Percentiles rank a stretch among this genome's conserved stretches.
phyloP scores from a whole-genome alignment of 1,140 invertebrate species.

The Eumeta japonica region DNA sequence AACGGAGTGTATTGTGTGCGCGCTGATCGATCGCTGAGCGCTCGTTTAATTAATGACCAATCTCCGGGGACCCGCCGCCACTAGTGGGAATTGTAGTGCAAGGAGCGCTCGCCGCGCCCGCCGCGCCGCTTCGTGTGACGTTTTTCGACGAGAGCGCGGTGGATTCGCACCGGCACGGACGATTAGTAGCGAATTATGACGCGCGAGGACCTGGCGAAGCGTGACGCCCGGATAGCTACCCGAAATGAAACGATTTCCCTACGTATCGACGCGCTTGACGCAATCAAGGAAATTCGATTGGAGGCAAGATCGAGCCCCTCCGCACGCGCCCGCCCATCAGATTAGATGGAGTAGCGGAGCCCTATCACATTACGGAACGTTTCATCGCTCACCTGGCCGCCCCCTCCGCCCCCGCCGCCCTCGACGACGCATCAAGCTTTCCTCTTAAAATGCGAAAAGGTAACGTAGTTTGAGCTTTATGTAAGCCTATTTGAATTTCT shows the following conservation, averaged over 20 bases:
- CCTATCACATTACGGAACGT: slow-evolving; percentile 11
- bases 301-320: slow-evolving; percentile 19
- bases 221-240: neutral
- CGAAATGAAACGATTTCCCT: slow-evolving; percentile 16
- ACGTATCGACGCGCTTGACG: slow-evolving; percentile 14
- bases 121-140: no score
- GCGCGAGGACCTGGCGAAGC: neutral
- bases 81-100: no score
- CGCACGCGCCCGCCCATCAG: slow-evolving; percentile 7
- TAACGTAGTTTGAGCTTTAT: no score
- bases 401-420: no score
- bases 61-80: slow-evolving; percentile 46
- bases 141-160: no score
- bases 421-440: no score
- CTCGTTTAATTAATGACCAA: slow-evolving; percentile 49
- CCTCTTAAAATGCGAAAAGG: no score
- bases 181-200: no score
- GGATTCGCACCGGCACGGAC: no score
- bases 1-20: slow-evolving; percentile 45
- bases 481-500: no score
- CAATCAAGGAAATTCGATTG: slow-evolving; percentile 23
- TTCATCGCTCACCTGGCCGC: neutral
- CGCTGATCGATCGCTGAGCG: slow-evolving; percentile 40
- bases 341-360: slow-evolving; percentile 17
- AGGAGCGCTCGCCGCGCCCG: no score